Evolutionary conservation across 2,888 invertebrate genomes (phyloP), one percentile per base, ranked within the genome.

Genomic region (Xestia ashworthii): DNA sequence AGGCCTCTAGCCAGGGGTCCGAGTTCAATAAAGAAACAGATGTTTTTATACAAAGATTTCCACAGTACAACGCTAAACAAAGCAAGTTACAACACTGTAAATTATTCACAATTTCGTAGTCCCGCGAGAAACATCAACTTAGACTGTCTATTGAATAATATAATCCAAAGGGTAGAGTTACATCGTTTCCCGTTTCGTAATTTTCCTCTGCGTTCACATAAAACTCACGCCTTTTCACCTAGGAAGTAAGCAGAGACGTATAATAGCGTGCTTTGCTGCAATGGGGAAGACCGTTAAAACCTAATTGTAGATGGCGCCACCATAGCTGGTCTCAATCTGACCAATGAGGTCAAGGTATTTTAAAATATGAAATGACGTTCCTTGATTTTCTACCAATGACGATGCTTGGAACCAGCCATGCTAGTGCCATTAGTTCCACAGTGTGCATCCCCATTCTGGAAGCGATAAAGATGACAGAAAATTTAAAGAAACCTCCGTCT

Each of bases 161-260:
- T 4, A 79, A 69, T 70, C 22, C 46, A 53, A 80, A 80, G 71
- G 25, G 79, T 68, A 38, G 11, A 46, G 11, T 11, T 1, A 53
- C 16, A 5, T 19, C 8, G 22, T 4, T 69, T 80, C 5, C 1
- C 16, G 38, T 16, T 70, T 1, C 14, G 9, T 22, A 38, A 67
- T 76, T 50, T 68, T n/a, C 16, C n/a, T 75, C 12, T 0, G 6
- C 25, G 9, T 48, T 48, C 6, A 11, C 25, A 25, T 25, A 77
- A 12, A 11, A 41, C 41, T 58, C 58, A 11, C 6, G 38, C 0
- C 3, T 25, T 46, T 46, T 25, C 1, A 1, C 5, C 4, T 3
- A 14, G 19, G 4, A n/a, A 4, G 22, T 71, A 32, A 38, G 16
- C n/a, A 41, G 19, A 19, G 25, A 38, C 19, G 8, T 6, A 19